Percentiles rank a stretch among this genome's conserved stretches.
Conservation (phyloP, 2,888 invertebrate species). For the Homarus gammarus region DNA sequence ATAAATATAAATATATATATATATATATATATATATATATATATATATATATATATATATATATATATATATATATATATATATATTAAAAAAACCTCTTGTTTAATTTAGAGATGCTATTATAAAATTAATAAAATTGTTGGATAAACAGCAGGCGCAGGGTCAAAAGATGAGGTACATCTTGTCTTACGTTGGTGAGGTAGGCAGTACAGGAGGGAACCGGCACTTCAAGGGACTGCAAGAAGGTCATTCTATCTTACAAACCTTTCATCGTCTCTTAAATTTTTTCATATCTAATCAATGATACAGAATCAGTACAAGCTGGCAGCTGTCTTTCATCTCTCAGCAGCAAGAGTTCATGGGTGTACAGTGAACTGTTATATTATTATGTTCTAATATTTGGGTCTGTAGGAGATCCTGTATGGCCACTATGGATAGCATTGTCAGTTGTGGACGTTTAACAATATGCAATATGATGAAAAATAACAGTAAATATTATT, state of each 20-base stretch:
- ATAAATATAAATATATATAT: not conserved
- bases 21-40: conserved; percentile 8
- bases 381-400: not conserved
- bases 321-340: not conserved
- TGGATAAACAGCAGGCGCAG: not conserved
- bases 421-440: conserved; percentile 13
- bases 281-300: not conserved
- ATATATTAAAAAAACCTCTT: not conserved
- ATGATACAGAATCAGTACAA: not conserved
- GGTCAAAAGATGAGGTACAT: not conserved
- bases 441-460: not conserved
- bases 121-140: not conserved
- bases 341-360: not conserved
- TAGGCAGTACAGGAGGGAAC: not conserved
- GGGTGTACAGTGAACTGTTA: not conserved
- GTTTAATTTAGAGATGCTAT: not conserved
- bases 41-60: not conserved
- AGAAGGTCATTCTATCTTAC: not conserved
- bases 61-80: conserved; percentile 8
- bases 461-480: not conserved
- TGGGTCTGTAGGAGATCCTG: not conserved
- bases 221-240: not conserved
- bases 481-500: not conserved
- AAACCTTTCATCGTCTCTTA: not conserved
- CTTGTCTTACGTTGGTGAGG: not conserved